Evolutionary conservation across 2,113 vertebrate species (phyloP).

Genomic region (Clarias batrachus): DNA sequence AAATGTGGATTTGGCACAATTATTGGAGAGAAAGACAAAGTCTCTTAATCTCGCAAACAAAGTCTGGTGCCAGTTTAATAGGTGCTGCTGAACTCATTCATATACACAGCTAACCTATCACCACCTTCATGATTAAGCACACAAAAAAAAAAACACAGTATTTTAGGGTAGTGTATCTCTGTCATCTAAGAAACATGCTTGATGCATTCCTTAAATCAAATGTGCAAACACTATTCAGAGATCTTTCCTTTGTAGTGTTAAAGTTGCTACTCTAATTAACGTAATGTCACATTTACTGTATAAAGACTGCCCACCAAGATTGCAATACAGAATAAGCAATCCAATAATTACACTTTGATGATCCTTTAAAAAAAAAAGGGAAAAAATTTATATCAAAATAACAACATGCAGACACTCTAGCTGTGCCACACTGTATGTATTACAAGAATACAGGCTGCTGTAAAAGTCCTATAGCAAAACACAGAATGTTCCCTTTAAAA

Average conservation of each 20-base stretch:
- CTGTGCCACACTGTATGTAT: constrained; percentile 73
- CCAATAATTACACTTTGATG: constrained; percentile 26
- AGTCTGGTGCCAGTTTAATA: constrained; percentile 22
- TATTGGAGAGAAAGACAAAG: neutral
- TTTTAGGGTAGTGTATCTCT: neutral
- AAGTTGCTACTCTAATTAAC: constrained; percentile 28
- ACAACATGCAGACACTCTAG: constrained; percentile 82
- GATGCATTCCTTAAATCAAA: constrained; percentile 42
- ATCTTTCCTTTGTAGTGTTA: constrained; percentile 1
- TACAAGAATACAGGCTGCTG: constrained; percentile 57
- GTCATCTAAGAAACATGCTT: constrained; percentile 41
- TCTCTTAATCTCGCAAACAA: neutral
- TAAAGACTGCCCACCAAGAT: constrained; percentile 42
- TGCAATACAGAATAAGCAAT: constrained; percentile 32
- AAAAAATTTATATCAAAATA: constrained; percentile 65
- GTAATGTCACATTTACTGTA: constrained; percentile 7
- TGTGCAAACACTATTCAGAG: constrained; percentile 13
- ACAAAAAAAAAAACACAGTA: constrained; percentile 9
- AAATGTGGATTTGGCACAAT: constrained; percentile 40
- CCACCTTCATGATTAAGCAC: constrained; percentile 32
- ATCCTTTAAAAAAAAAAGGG: constrained; percentile 55
- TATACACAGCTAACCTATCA: constrained; percentile 20
- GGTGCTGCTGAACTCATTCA: constrained; percentile 16
- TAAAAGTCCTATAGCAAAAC: constrained; percentile 47
- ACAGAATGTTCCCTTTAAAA: constrained; percentile 77